Base-by-base conservation (phyloP, 2,113 vertebrate genomes). In the Hippoglossus stenolepis region DNA sequence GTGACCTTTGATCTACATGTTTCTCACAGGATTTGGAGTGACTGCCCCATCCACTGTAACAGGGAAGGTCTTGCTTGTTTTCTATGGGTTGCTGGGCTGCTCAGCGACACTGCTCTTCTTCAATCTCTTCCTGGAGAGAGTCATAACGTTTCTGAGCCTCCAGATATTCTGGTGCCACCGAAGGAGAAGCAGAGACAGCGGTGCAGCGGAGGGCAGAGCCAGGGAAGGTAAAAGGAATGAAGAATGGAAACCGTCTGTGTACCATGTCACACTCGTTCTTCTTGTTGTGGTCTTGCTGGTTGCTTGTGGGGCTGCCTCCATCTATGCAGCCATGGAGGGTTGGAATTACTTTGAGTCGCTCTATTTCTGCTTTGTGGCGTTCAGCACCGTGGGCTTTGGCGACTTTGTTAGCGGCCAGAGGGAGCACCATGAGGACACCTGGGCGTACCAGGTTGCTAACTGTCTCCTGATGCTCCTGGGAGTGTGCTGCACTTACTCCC, bases 321-420 rank as follows among this genome's bases (percentile, higher is more conserved):
- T 93, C 11, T 94, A 93, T 75, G 85, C 89, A 2, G 59, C 72
- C 26, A 88, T 90, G 79, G 93, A 94, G 73, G 88, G 83, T 31
- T 92, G 92, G 93, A 82, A 69, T 15, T 94, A 85, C 79, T 43
- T 74, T 4, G 91, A 93, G 62, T 92, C 92, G 0, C 82, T 94
- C 54, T 93, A 93, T 72, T 93, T 93, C 79, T 94, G 91, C 83
- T 94, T 93, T 5, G 91, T 92, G 72, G 86, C 92, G 0, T 93
- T 94, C 73, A 91, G 86, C 83, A 94, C 88, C 1, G 89, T 93
- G 35, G 93, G 92, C 28, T 94, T 94, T 6, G 89, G 93, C 7
- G 94, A 93, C 75, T 87, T 93, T 86, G 93, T 93, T 7, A 94
- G 91, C 23, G 65, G 85, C 35, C 93, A 93, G 65, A 80, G 79